These are phyloP conservation scores for Gavialis gangeticus DNA, from an alignment of 2,113 vertebrate genomes.

Conservation along the genomic window DNA sequence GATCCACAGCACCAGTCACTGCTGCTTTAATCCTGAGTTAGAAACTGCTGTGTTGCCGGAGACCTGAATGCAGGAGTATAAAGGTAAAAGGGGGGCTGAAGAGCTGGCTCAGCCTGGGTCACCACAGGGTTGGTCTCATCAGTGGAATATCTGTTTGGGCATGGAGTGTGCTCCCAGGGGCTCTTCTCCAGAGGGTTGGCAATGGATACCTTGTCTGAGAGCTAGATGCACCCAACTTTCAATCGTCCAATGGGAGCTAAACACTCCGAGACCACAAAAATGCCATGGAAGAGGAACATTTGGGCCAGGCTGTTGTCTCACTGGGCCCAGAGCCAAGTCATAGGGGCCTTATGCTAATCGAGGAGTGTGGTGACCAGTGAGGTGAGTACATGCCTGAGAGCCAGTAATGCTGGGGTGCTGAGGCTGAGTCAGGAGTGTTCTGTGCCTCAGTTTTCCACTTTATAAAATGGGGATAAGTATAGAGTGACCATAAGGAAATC, in stretches of 20 bases:
- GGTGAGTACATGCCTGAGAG: neutral
- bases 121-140: fast-evolving
- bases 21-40: neutral
- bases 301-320: neutral
- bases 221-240: neutral
- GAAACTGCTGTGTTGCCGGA: neutral
- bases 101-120: neutral
- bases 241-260: neutral
- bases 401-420: neutral
- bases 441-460: neutral
- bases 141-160: fast-evolving
- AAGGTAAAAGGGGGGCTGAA: neutral
- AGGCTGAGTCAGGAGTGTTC: neutral
- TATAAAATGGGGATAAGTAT: neutral
- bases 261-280: neutral
- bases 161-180: neutral
- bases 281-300: neutral
- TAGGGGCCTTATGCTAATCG: fast-evolving
- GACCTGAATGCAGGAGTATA: neutral
- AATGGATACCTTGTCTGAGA: neutral
- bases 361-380: neutral
- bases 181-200: neutral
- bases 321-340: neutral
- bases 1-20: fast-evolving
- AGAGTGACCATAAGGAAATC: too few relatives aligned